phyloP scores from a whole-genome alignment of 2,113 vertebrate genomes.

The Pachypanchax playfairii region DNA sequence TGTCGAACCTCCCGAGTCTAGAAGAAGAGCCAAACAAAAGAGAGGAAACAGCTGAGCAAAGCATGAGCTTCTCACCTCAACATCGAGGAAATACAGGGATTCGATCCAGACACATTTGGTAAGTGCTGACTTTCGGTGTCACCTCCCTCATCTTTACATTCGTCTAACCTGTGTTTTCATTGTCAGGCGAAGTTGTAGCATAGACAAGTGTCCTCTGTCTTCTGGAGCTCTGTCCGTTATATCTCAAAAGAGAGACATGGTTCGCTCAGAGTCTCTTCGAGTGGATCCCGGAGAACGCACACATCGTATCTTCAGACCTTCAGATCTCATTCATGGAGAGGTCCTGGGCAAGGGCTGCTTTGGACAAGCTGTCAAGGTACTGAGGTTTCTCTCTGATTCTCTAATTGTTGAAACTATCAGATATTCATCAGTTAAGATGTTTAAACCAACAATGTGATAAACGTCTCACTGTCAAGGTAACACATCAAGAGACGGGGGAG shows the following conservation, averaged over 20 bases:
- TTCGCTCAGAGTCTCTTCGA: conserved; percentile 91
- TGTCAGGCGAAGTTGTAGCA: conserved; percentile 93
- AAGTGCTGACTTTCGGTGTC: conserved; percentile 29
- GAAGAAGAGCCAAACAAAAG: conserved; percentile 65
- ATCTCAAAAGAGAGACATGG: conserved; percentile 88
- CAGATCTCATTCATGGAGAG: conserved; percentile 93
- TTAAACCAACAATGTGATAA: conserved; percentile 2
- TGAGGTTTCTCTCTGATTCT: background rate
- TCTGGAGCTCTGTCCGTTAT: conserved; percentile 77
- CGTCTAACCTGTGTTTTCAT: conserved; percentile 3
- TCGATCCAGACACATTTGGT: conserved; percentile 80
- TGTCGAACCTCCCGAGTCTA: conserved; percentile 59
- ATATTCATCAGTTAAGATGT: background rate
- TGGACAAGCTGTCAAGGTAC: conserved; percentile 96
- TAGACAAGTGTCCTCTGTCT: conserved; percentile 85
- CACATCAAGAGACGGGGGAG: conserved; percentile 91
- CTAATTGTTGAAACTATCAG: background rate
- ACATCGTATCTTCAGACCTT: conserved; percentile 95
- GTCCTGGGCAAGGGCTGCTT: conserved; percentile 96
- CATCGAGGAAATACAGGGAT: conserved; percentile 55
- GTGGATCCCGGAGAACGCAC: conserved; percentile 78
- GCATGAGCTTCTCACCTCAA: conserved; percentile 51
- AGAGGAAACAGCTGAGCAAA: conserved; percentile 56
- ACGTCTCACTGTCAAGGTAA: conserved; percentile 82
- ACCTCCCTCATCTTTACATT: background rate